Conservation (phyloP, 2,797 vertebrate genomes). For the Galago senegalensis region DNA sequence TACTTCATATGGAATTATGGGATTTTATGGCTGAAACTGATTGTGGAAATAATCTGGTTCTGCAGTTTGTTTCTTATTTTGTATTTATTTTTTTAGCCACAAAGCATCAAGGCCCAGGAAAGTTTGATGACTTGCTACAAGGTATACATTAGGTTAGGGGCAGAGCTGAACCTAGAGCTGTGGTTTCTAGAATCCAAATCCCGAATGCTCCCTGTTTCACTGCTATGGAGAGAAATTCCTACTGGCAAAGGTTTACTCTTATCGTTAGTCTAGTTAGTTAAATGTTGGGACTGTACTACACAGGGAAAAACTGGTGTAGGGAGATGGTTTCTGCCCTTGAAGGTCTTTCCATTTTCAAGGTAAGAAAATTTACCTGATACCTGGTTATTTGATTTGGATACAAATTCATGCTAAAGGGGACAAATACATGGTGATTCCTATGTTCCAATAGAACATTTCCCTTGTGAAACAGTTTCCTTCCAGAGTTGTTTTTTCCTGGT, state of each 20-base stretch:
- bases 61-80: background rate
- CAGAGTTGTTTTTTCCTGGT: background rate
- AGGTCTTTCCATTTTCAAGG: slow-evolving; percentile 17
- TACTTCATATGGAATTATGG: background rate
- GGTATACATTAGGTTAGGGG: background rate
- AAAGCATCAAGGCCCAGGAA: background rate
- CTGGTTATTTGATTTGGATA: slow-evolving; percentile 7
- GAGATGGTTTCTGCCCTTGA: slow-evolving; percentile 17
- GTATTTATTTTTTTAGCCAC: background rate
- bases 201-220: background rate
- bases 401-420: slow-evolving; percentile 34
- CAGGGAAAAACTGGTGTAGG: background rate
- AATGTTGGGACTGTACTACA: background rate
- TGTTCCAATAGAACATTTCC: background rate
- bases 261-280: background rate
- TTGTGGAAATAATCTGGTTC: background rate
- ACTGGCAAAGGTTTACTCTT: background rate
- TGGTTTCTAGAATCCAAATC: background rate
- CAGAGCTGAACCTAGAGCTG: background rate
- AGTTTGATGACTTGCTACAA: background rate
- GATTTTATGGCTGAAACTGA: slow-evolving; percentile 19
- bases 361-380: background rate
- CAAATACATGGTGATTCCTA: background rate
- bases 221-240: background rate
- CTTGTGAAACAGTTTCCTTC: no score